Base-by-base conservation (phyloP, 2,888 invertebrate species). In the Hyppa rectilinea region DNA sequence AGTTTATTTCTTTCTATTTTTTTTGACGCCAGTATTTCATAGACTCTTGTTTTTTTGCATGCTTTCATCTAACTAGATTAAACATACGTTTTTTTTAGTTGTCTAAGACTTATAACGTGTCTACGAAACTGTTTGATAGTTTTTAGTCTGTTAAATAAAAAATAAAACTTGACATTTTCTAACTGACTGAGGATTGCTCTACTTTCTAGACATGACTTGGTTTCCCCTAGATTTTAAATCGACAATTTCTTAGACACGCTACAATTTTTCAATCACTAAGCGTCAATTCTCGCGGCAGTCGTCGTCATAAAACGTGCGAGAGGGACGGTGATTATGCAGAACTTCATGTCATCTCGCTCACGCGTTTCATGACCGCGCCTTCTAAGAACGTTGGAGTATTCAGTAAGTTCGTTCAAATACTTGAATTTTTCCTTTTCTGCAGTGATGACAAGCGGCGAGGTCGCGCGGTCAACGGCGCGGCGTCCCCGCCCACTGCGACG, bases 381-480 rank as follows among this genome's bases (percentile, higher is more conserved):
- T 47, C n/a, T 23, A 34, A 26, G n/a, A 26, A 63, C 1, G 23
- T 43, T 23, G 29, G n/a, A 14, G 29, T 50, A 36, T 34, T n/a
- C n/a, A n/a, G n/a, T n/a, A n/a, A 40, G 2, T 9, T 1, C 0
- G 9, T 17, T 40, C 9, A 61, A 43, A 50, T 68, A 52, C 23
- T 61, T 47, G 61, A 68, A 59, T 31, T 14, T n/a, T n/a, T 23
- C 20, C 1, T 80, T 80, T 36, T 66, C 36, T 49, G 5, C 80
- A 93, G 93, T 61, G 93, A 92, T 12, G 85, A 86, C 17, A 87
- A 84, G 66, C 73, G 86, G 0, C 82, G 84, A 36, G 75, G 82
- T 2, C 89, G 92, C 4, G 76, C 93, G 3, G 86, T 92, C 7
- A 93, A 93, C 87, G 93, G 93, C 31, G 89, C 92, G 47, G 76